phyloP scores from a whole-genome alignment of 2,113 vertebrate genomes.

The Cinclus cinclus region DNA sequence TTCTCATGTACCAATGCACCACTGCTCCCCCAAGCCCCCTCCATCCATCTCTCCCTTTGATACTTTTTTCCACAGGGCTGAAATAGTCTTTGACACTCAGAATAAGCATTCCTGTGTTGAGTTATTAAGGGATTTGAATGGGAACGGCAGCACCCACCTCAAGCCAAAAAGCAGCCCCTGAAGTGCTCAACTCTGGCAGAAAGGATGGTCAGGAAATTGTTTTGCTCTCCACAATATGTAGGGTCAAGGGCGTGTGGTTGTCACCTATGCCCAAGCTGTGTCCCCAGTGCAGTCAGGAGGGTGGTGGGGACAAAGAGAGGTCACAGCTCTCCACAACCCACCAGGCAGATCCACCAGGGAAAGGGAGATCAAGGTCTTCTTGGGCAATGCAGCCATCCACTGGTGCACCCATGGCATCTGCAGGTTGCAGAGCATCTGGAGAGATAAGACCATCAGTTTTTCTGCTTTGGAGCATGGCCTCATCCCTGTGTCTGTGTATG shows the following conservation, averaged over 20 bases:
- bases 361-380: not conserved
- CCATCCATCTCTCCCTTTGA: not conserved
- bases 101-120: not conserved
- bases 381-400: not conserved
- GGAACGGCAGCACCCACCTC: not conserved
- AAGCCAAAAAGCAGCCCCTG: not conserved
- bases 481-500: too few species aligned
- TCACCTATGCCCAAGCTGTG: not conserved
- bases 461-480: not conserved
- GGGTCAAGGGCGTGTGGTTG: not conserved
- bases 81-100: not conserved
- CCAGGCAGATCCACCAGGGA: not conserved
- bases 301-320: not conserved
- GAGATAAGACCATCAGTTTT: too few species aligned
- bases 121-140: not conserved
- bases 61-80: not conserved
- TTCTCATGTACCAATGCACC: not conserved
- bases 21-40: not conserved
- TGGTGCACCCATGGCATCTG: fast-evolving
- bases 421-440: not conserved
- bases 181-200: not conserved
- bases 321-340: not conserved
- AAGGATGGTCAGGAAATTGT: not conserved
- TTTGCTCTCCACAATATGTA: not conserved
- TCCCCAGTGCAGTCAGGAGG: not conserved